A percentile compares a stretch with the other conserved stretches of the same genome.
phyloP scores from a whole-genome alignment of 1,140 invertebrate species.

The Cydia fagiglandana region DNA sequence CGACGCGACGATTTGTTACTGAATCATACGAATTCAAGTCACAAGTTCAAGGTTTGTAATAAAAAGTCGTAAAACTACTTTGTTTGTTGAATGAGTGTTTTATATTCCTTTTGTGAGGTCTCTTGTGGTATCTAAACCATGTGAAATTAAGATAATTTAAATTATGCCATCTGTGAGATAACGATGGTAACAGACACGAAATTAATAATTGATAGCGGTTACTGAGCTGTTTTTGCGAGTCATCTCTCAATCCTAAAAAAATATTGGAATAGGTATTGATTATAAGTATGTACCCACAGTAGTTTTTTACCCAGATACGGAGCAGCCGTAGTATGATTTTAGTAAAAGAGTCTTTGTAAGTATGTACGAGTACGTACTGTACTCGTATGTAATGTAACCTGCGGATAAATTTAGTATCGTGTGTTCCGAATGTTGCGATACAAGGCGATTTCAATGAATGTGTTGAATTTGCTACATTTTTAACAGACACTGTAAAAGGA shows the following conservation, averaged over 20 bases:
- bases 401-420: no score
- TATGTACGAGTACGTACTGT: no score
- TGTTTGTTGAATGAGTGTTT: conserved; percentile 13
- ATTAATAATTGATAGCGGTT: conserved; percentile 6
- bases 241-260: neutral
- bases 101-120: neutral
- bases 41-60: conserved; percentile 26
- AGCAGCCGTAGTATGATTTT: no score
- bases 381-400: no score
- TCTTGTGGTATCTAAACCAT: conserved; percentile 9
- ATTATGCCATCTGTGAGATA: conserved; percentile 6
- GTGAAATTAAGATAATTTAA: conserved; percentile 1
- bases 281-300: no score
- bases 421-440: no score
- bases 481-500: no score
- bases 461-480: no score
- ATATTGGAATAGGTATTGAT: no score
- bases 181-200: neutral
- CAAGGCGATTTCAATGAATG: no score
- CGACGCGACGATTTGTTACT: conserved; percentile 10
- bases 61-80: conserved; percentile 10
- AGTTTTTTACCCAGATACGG: neutral
- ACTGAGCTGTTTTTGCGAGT: neutral
- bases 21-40: neutral
- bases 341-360: no score